Evolutionary conservation across 2,797 vertebrate species (phyloP).

Genomic region (Danio tinwini): DNA sequence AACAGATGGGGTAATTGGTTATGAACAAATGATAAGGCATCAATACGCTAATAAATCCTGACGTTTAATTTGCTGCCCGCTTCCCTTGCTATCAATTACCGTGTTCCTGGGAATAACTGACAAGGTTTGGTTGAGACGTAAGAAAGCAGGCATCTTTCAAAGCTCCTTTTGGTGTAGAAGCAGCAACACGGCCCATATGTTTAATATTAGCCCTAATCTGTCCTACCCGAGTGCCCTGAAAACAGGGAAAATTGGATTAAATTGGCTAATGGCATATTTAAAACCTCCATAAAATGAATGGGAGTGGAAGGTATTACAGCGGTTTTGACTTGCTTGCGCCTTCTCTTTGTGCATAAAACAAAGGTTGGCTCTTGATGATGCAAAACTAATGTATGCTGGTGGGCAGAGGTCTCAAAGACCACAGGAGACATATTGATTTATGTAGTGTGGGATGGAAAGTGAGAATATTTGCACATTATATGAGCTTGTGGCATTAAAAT

Average conservation of each 20-base stretch:
- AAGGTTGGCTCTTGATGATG: conserved; percentile 73
- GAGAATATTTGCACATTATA: conserved; percentile 43
- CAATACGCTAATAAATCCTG: conserved; percentile 81
- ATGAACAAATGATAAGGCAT: conserved; percentile 85
- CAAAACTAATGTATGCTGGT: conserved; percentile 73
- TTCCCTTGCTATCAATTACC: conserved; percentile 81
- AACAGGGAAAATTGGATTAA: conserved; percentile 86
- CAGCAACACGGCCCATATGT: conserved; percentile 81
- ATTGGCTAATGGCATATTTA: conserved; percentile 88
- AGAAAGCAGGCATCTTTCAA: conserved; percentile 68
- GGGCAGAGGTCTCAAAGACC: conserved; percentile 77
- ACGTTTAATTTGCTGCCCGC: conserved; percentile 83
- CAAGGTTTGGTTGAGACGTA: conserved; percentile 68
- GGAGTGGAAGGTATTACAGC: conserved; percentile 83
- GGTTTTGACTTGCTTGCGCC: conserved; percentile 65
- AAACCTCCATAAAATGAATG: conserved; percentile 84
- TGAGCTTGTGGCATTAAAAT: not conserved
- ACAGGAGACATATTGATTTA: conserved; percentile 73
- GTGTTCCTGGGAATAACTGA: conserved; percentile 77
- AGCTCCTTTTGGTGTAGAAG: conserved; percentile 74
- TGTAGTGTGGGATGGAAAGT: conserved; percentile 61
- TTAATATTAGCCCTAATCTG: conserved; percentile 87
- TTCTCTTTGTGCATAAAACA: conserved; percentile 75
- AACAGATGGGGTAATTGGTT: conserved; percentile 84
- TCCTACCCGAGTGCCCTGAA: conserved; percentile 82